phyloP scores from a whole-genome alignment of 2,113 vertebrate species.

The Pseudorasbora parva region DNA sequence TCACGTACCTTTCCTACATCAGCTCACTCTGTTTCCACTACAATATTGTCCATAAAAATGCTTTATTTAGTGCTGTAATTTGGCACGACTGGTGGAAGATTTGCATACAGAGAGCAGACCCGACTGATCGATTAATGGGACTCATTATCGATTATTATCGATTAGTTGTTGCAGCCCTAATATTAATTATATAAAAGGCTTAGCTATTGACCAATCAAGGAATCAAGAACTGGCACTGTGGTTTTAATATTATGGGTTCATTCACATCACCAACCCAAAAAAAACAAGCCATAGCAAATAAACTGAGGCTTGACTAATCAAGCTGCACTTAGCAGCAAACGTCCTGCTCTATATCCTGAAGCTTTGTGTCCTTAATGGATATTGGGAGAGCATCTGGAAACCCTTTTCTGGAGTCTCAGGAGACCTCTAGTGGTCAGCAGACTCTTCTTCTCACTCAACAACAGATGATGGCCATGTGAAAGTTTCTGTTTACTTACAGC shows the following conservation, averaged over 20 bases:
- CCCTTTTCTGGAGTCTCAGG: background rate
- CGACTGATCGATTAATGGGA: no score
- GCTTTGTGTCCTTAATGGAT: background rate
- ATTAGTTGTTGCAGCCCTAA: no score
- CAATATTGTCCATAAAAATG: no score
- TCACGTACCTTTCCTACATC: no score
- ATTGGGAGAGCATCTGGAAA: slow-evolving; percentile 1
- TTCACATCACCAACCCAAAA: background rate
- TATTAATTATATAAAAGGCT: no score
- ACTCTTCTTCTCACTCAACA: background rate
- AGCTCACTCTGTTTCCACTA: no score
- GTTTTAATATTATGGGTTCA: background rate
- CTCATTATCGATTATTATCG: no score
- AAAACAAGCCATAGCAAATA: background rate
- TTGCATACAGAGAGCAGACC: no score
- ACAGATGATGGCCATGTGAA: background rate
- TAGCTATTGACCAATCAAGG: no score
- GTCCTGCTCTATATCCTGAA: background rate
- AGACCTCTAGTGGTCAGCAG: background rate
- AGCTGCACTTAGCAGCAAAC: background rate
- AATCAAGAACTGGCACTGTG: no score
- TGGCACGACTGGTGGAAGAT: no score
- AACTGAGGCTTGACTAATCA: background rate
- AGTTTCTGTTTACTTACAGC: background rate
- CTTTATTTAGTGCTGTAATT: no score